A percentile compares a stretch with the other conserved stretches of the same genome.
Evolutionary conservation across 2,888 invertebrate species (phyloP).

Genomic region (Sphaerophoria rueppellii): DNA sequence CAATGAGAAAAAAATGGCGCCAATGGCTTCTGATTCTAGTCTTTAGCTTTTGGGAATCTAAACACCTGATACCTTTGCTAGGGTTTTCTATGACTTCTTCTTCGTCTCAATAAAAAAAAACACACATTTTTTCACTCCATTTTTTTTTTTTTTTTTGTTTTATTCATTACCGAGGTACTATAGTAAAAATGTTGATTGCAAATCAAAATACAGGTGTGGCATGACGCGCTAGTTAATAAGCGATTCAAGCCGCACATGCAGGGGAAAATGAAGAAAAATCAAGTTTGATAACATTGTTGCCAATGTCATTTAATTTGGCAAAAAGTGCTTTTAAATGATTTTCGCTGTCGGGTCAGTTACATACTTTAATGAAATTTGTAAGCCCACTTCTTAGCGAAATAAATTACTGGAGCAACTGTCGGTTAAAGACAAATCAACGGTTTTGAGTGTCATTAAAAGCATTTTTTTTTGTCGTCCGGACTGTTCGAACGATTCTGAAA

Average conservation of each 20-base stretch:
- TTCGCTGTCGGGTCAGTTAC: too few species aligned
- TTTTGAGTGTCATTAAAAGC: too few species aligned
- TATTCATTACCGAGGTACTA: background rate
- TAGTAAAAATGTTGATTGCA: conserved; percentile 39
- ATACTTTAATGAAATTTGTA: too few species aligned
- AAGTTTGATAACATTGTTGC: conserved; percentile 41
- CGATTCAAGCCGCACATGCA: conserved; percentile 19
- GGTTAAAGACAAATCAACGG: too few species aligned
- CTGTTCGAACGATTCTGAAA: too few species aligned
- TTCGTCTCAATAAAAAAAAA: background rate
- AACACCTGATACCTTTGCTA: conserved; percentile 13
- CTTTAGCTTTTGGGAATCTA: conserved; percentile 22
- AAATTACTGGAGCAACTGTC: too few species aligned
- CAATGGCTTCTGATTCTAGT: conserved; percentile 13
- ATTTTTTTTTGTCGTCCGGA: too few species aligned
- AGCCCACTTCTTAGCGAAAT: too few species aligned
- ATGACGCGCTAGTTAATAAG: conserved; percentile 44
- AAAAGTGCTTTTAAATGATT: too few species aligned
- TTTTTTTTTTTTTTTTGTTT: background rate
- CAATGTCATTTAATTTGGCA: too few species aligned
- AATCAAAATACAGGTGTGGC: conserved; percentile 70
- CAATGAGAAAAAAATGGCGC: conserved; percentile 2
- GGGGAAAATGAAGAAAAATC: conserved; percentile 48
- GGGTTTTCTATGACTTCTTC: background rate
- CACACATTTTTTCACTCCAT: background rate